Conservation (phyloP, 2,888 invertebrate genomes). For the Cheilosia soror region DNA sequence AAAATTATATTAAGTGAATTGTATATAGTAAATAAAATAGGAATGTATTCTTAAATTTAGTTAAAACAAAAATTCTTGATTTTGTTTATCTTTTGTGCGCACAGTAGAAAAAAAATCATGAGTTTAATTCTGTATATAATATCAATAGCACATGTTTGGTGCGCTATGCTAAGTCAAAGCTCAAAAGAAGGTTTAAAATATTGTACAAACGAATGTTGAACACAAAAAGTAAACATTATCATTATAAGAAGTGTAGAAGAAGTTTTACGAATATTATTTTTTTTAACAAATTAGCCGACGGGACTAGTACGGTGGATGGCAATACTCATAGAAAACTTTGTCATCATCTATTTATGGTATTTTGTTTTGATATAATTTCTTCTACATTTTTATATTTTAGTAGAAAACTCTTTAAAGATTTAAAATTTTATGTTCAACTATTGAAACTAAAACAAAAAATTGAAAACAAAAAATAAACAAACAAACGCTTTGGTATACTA, state of each 20-base stretch:
- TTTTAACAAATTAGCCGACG: not conserved
- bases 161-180: conserved; percentile 60
- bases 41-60: not conserved
- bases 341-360: not conserved
- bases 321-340: not conserved
- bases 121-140: conserved; percentile 50
- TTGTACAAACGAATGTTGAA: conserved; percentile 30
- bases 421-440: conserved; percentile 39
- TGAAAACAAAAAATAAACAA: conserved; percentile 54
- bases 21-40: conserved; percentile 29
- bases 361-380: conserved; percentile 1
- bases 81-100: conserved; percentile 34
- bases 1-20: conserved; percentile 2
- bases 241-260: not conserved
- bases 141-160: conserved; percentile 34
- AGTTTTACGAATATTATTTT: not conserved
- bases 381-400: not conserved
- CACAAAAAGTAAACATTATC: not conserved
- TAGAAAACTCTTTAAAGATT: conserved; percentile 5
- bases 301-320: not conserved
- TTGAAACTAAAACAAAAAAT: conserved; percentile 41
- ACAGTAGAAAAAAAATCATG: conserved; percentile 23
- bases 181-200: conserved; percentile 52
- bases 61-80: not conserved
- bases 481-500: conserved; percentile 84